Conservation (phyloP, 1,140 invertebrate genomes). For the Brachionus plicatilis region DNA sequence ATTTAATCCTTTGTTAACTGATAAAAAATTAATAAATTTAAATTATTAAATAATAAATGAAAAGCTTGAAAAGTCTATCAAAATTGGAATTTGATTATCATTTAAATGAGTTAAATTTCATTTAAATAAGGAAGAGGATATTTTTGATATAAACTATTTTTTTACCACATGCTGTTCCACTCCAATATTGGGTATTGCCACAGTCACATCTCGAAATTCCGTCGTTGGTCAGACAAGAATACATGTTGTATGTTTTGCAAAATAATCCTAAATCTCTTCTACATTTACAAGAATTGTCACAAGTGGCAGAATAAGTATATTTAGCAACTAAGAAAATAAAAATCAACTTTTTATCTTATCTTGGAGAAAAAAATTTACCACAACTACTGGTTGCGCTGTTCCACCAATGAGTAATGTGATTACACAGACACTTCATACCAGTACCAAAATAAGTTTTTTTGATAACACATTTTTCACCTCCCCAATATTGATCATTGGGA, state of each 20-base stretch:
- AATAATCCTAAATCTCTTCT: neutral
- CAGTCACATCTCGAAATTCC: neutral
- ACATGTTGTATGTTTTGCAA: neutral
- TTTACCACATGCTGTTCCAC: neutral
- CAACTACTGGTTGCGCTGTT: neutral
- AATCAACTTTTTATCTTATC: no score
- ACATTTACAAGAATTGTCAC: neutral
- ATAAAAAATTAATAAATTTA: no score
- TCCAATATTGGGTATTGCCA: neutral
- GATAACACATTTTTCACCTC: neutral
- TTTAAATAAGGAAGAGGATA: no score
- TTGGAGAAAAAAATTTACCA: neutral
- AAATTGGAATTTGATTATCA: no score
- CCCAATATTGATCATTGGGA: constrained; percentile 11
- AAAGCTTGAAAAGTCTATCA: no score
- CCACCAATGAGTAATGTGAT: neutral
- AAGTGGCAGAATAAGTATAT: neutral
- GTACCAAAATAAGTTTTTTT: neutral
- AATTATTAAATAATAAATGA: no score
- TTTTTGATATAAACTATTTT: no score
- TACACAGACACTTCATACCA: neutral
- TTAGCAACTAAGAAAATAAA: neutral
- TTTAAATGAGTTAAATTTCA: no score
- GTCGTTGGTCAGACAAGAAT: neutral
- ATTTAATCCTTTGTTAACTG: neutral